Evolutionary conservation across 2,888 invertebrate genomes (phyloP), one percentile per base, ranked within the genome.

Genomic region (Dorcus parallelipipedus): DNA sequence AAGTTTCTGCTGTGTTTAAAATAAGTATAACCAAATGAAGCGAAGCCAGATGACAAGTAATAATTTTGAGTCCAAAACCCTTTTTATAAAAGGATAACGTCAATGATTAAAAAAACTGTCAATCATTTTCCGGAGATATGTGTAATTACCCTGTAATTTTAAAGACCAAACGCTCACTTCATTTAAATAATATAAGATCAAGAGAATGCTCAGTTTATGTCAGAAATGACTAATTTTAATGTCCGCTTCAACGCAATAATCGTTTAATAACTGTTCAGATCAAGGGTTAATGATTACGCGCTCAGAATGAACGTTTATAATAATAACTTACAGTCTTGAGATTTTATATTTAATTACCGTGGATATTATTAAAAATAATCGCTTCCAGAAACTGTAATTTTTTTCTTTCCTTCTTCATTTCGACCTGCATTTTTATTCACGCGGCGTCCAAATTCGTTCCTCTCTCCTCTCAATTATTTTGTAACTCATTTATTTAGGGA

Each of bases 161-260:
- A 33, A 33, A 33, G 3, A 33, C 26, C 26, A 33, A 33, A 33
- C 26, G 26, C 26, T 33, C 26, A 33, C 26, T 33, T 33, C 26
- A 33, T 33, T 33, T 33, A 33, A 33, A 33, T 33, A 33, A 33
- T 33, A 33, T 33, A 33, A 33, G 5, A 33, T 33, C 7, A 33
- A 4, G 26, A 33, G 26, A 45, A 10, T 10, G 45, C 14, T 9
- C 52, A 38, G 64, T 64, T 60, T 59, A 60, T 63, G 66, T 64
- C 66, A 62, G 58, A 49, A 62, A 66, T 63, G 51, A 52, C 62
- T 65, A 66, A 66, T 66, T 66, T 66, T 62, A 65, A 59, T 65
- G 61, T 66, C 66, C 63, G 61, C 60, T 57, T 49, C 50, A 63
- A 66, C 63, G 59, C 59, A 62, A 60, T 66, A 66, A 65, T 65